Conservation (phyloP, 2,113 vertebrate species). For the Sula dactylatra region DNA sequence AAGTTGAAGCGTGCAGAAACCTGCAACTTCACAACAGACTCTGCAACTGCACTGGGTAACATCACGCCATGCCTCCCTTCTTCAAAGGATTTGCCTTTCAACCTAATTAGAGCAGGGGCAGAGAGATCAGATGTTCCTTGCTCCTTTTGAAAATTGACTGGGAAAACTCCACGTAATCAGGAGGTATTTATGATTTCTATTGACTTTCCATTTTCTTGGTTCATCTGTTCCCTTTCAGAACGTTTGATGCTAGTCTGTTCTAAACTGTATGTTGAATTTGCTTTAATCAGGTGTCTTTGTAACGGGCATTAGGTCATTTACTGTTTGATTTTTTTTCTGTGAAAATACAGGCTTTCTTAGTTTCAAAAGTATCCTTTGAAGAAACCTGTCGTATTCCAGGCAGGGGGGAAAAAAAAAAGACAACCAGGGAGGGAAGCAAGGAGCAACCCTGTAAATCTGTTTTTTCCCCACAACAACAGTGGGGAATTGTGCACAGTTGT, state of each 20-base stretch:
- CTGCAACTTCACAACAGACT: not conserved
- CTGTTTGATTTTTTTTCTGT: conserved; percentile 35
- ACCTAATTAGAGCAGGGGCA: not conserved
- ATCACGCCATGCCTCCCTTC: not conserved
- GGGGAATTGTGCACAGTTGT: not conserved
- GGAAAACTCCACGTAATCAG: conserved; percentile 31
- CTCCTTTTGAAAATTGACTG: conserved; percentile 26
- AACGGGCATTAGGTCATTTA: conserved; percentile 50
- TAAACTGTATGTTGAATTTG: conserved; percentile 44
- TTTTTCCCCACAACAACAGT: not conserved
- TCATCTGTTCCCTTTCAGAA: conserved; percentile 55
- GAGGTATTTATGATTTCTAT: conserved; percentile 47
- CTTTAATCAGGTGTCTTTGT: conserved; percentile 57
- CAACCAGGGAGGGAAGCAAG: not conserved
- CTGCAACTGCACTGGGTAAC: not conserved
- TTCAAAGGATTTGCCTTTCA: not conserved
- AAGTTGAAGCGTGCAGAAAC: not conserved
- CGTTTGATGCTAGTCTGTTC: conserved; percentile 20
- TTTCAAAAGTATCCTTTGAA: conserved; percentile 40
- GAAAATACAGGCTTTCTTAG: conserved; percentile 34
- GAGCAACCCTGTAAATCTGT: not conserved
- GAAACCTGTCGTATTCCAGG: not conserved
- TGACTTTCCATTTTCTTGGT: conserved; percentile 51
- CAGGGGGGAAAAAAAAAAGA: fast-evolving
- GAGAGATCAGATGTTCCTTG: not conserved